Evolutionary conservation across 2,797 vertebrate genomes (phyloP), one percentile per base, ranked within the genome.

Genomic region (Spea hammondii): DNA sequence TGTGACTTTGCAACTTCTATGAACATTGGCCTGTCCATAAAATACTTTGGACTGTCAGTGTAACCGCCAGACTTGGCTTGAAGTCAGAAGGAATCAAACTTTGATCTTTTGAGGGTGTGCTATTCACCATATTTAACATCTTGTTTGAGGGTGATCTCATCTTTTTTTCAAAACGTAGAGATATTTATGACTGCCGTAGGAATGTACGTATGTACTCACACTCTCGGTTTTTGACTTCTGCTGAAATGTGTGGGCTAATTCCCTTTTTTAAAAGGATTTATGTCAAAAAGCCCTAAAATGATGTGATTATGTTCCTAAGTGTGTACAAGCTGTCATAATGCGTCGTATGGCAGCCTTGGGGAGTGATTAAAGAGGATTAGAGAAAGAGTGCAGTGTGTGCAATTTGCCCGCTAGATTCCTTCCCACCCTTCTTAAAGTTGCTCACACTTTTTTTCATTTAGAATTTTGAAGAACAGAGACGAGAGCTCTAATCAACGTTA

Each of bases 321-420:
- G 57, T 70, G 67, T 70, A 60, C 14, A 59, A 70, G 47, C 75
- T 77, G 76, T 78, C 76, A 78, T 8, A 11, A 64, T 8, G 74
- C n/a, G 32, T 72, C 59, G 65, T 14, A 54, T 65, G 49, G 59
- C 48, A 62, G 59, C 76, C 69, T 46, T 8, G 11, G 76, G 76
- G 59, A 68, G 59, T 48, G 67, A 77, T 77, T 77, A 77, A 48
- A 50, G 8, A 44, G 76, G 76, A 78, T 78, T 78, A 71, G 7
- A 6, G 8, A 13, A 69, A 68, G 69, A 71, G 14, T 49, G 59
- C 57, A 49, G 32, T 32, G 53, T 79, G 54, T 65, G 5, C 77
- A 47, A 32, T 55, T 49, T 46, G 47, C 71, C 59, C 47, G 13
- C 6, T 9, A 65, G 49, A 65, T 53, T 17, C 12, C n/a, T 51